phyloP scores from a whole-genome alignment of 1,140 invertebrate genomes.

The Cyrtorhinus lividipennis region DNA sequence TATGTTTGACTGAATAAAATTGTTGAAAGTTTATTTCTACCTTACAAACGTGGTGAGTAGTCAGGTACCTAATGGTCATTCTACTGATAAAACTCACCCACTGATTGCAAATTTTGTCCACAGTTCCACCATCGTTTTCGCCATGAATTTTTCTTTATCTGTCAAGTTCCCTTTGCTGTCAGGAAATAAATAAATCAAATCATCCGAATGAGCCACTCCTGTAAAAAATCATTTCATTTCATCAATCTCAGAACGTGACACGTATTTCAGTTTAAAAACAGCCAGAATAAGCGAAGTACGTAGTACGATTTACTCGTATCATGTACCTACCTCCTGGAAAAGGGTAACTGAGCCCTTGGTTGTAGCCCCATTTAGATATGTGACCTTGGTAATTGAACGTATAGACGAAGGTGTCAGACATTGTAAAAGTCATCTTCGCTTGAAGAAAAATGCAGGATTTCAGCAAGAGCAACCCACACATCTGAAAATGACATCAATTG shows the following conservation, averaged over 20 bases:
- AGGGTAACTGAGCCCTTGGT: conserved; percentile 22
- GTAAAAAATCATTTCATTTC: conserved; percentile 16
- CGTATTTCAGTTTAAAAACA: no score
- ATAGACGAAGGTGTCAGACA: conserved; percentile 24
- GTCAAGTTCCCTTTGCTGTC: conserved; percentile 26
- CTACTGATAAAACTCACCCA: conserved; percentile 28
- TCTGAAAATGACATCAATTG: conserved; percentile 21
- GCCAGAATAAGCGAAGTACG: no score
- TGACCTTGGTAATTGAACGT: conserved; percentile 27
- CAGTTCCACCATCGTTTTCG: conserved; percentile 32
- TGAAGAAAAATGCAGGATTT: conserved; percentile 25
- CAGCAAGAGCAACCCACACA: conserved; percentile 25
- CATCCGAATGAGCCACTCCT: conserved; percentile 35
- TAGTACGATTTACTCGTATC: no score
- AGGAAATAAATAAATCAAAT: conserved; percentile 35
- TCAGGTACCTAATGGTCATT: no score
- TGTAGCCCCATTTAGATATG: conserved; percentile 26
- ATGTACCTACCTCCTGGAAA: conserved; percentile 24
- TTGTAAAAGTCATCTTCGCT: conserved; percentile 20
- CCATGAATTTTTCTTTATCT: conserved; percentile 28
- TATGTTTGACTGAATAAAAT: no score
- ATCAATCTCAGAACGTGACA: no score
- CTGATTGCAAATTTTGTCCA: conserved; percentile 33
- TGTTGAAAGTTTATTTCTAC: no score
- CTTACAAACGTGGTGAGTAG: no score